Evolutionary conservation across 2,888 invertebrate species (phyloP), one percentile per base, ranked within the genome.

Genomic region (Leptura quadrifasciata): DNA sequence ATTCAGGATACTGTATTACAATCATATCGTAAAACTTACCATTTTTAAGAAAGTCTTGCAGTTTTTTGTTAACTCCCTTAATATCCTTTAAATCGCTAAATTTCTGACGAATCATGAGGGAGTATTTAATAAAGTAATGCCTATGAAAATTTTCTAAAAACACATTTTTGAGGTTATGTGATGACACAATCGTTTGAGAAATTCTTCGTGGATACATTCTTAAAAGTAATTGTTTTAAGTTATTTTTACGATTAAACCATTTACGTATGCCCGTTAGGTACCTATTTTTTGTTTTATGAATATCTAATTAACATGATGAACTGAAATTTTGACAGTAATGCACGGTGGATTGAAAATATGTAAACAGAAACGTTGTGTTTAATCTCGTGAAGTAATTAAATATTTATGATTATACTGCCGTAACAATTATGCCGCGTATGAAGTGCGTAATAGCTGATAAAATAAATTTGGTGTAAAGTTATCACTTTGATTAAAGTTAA

Each of bases 111-210:
- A 86, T 75, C 73, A 81, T 80, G 64, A 84, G 77, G 63, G 80
- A 76, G 70, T 81, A 84, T 75, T 82, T 82, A 18, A 73, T 71
- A 55, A 79, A 69, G 63, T 73, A 77, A 4, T 77, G 74, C 35
- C 73, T 79, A 58, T 80, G 79, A 20, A 67, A 71, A 73, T 70
- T 80, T 75, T 82, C 83, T 77, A 79, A 77, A 71, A 83, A 67
- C 20, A 83, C 68, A 79, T 81, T 79, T 86, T 84, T 85, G 76
- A 88, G 87, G 87, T 84, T 85, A 77, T 84, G 81, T 20, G 82
- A 76, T 57, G 84, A 81, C 47, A 76, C 75, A 67, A 82, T 79
- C 60, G 79, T 78, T 73, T 81, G 79, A 4, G 82, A 80, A 52
- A 84, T 39, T 78, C 78, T 79, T 77, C 81, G 61, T 12, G 81